Evolutionary conservation across 2,797 vertebrate genomes (phyloP).

Genomic region (Enoplosus armatus): DNA sequence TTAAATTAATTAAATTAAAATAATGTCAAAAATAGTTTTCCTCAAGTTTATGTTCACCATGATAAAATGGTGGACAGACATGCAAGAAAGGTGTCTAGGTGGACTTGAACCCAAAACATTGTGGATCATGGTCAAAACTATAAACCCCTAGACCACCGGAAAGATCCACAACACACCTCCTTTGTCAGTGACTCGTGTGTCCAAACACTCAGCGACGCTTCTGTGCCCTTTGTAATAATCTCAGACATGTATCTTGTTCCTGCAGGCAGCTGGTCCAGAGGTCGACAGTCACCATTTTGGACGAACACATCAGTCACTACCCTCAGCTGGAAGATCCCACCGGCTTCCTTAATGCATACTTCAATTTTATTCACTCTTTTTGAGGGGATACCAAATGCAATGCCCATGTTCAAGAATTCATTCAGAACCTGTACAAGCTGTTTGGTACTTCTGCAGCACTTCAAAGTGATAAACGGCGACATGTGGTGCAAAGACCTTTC

Average conservation of each 20-base stretch:
- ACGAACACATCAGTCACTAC: conserved; percentile 97
- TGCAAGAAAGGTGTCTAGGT: not conserved
- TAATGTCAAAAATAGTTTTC: no score
- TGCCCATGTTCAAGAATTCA: not conserved
- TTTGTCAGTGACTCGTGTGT: no score
- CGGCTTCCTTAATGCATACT: conserved; percentile 93
- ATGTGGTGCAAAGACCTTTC: not conserved
- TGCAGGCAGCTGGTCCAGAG: conserved; percentile 89
- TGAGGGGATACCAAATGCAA: conserved; percentile 73
- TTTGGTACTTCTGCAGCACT: not conserved
- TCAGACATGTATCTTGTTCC: conserved; percentile 8
- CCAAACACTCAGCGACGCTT: not conserved
- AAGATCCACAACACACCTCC: no score
- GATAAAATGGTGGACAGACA: not conserved
- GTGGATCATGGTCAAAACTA: rapidly evolving
- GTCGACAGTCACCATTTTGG: conserved; percentile 92
- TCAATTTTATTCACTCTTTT: conserved; percentile 97
- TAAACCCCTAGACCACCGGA: not conserved
- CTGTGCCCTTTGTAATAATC: no score
- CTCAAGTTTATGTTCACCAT: no score
- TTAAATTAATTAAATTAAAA: no score
- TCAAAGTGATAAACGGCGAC: conserved; percentile 4
- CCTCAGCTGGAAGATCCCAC: conserved; percentile 96
- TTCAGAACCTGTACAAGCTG: not conserved
- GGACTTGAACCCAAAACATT: not conserved